Percentiles rank a stretch among this genome's conserved stretches.
phyloP scores from a whole-genome alignment of 37 sponge, comb jelly and placozoan genomes.

The Halichondria panicea region DNA sequence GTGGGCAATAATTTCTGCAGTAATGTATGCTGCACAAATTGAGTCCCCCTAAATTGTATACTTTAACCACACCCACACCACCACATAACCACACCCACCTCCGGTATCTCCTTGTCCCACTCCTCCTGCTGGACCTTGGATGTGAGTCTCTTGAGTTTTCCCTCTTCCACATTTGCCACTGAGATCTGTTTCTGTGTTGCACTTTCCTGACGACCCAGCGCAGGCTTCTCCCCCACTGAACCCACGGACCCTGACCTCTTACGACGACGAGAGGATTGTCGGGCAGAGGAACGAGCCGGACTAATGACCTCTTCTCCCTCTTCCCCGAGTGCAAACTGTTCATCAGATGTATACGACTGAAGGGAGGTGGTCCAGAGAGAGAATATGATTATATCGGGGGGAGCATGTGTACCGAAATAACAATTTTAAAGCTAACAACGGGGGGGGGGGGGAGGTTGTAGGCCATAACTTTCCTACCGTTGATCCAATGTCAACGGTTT shows the following conservation, averaged over 20 bases:
- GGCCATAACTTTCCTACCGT: no score
- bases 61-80: neutral
- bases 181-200: neutral
- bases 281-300: neutral
- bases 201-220: neutral
- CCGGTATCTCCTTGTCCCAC: constrained; percentile 54
- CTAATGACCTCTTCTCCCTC: neutral
- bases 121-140: constrained; percentile 39
- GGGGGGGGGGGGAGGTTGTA: no score
- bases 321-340: neutral
- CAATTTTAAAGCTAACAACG: neutral
- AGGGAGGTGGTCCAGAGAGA: no score
- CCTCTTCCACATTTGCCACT: neutral
- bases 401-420: no score
- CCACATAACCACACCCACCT: neutral
- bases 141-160: neutral
- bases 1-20: neutral
- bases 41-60: no score
- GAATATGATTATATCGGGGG: no score
- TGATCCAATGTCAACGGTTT: no score
- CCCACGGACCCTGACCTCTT: no score
- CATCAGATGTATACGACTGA: constrained; percentile 12
- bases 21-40: neutral
- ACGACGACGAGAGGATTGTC: neutral
- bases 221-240: neutral